Base-by-base conservation (phyloP, 2,113 vertebrate genomes). In the Lycocorax pyrrhopterus region DNA sequence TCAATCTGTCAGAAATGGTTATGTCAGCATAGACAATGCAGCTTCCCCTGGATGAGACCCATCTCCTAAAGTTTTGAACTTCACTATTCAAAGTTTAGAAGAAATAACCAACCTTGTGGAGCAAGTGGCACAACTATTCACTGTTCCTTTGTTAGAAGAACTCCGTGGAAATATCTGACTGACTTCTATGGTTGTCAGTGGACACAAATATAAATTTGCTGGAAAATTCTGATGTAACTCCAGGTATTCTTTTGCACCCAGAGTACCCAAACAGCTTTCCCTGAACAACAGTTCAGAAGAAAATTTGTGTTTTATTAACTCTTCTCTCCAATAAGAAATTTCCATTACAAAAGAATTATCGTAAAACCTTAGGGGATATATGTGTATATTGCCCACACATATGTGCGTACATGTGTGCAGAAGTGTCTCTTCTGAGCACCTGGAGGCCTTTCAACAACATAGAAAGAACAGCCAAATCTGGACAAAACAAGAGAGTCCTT, bases 1-100 rank as follows among this genome's bases (percentile, higher is more conserved):
- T 81, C 92, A 84, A 1, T 63, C 86, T 89, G 86, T 90, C 83
- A 92, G 90, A 92, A 96, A 68, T 30, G 12, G 29, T 86, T 95
- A 81, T 94, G 56, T 77, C 79, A 81, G 60, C 88, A 84, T 66
- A 94, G 83, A 52, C 35, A 88, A 30, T 22, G 49, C 32, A 75
- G 79, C 44, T 74, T 84, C 37, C n/a, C 49, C 60, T n/a, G n/a
- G 72, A 85, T 47, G 13, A 86, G 52, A 63, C 30, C 9, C 21
- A 52, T 64, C 60, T 81, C 82, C 23, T 60, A 10, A 88, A 75
- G 60, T 84, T 87, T 72, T 41, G 26, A 53, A 75, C 44, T 75
- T 26, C 3, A 1, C 29, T 90, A 37, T 60, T 87, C 18, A 33
- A 72, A 73, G 64, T 94, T 94, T 30, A 60, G 52, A 58, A 75